phyloP scores from a whole-genome alignment of 2,888 invertebrate species.

The Pecten maximus region DNA sequence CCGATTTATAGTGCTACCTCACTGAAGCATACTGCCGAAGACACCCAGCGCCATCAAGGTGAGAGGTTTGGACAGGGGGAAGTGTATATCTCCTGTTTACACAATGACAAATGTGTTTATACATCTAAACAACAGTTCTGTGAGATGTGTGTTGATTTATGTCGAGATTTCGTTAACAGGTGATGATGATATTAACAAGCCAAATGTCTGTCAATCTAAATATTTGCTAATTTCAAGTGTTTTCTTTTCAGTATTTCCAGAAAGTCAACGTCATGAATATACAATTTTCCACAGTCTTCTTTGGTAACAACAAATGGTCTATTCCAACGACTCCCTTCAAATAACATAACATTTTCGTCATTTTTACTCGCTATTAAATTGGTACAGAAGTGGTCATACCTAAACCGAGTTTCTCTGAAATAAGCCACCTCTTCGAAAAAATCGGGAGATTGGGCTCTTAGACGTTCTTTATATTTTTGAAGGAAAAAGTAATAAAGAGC shows the following conservation, averaged over 20 bases:
- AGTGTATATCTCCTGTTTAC: no score
- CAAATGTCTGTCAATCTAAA: no score
- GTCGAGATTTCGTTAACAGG: no score
- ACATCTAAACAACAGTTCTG: no score
- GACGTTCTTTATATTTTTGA: not conserved
- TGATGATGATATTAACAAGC: no score
- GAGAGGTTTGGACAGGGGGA: no score
- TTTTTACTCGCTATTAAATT: not conserved
- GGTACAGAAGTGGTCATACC: not conserved
- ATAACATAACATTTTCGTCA: not conserved
- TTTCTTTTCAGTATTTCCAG: not conserved
- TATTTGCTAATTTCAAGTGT: no score
- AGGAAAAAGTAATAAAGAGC: conserved; percentile 2
- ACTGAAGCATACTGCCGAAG: no score
- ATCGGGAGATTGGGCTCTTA: not conserved
- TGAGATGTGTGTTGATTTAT: no score
- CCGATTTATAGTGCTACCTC: no score
- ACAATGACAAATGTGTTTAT: no score
- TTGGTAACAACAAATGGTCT: not conserved
- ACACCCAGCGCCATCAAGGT: no score
- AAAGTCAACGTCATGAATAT: not conserved
- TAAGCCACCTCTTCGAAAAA: conserved; percentile 5
- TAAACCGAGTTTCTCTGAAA: not conserved
- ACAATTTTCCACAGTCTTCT: not conserved
- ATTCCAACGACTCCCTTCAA: not conserved